Evolutionary conservation across 2,113 vertebrate genomes (phyloP).

Genomic region (Bubo bubo): DNA sequence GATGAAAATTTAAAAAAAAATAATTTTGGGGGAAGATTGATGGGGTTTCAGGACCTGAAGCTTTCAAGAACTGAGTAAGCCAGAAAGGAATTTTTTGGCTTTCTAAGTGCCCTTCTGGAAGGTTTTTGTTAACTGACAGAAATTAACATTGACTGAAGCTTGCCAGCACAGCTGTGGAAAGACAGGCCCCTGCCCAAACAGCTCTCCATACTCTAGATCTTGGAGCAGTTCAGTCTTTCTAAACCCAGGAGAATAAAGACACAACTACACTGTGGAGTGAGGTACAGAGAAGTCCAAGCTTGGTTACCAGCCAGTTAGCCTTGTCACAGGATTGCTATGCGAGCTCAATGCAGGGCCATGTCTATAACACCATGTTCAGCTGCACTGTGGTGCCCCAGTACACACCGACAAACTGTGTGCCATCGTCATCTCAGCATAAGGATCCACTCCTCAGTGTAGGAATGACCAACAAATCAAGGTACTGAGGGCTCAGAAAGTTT

Average conservation of each 20-base stretch:
- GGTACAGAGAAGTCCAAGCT: background rate
- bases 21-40: background rate
- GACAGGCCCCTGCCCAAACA: background rate
- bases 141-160: background rate
- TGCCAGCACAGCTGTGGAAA: slow-evolving; percentile 25
- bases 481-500: background rate
- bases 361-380: rapidly evolving
- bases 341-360: background rate
- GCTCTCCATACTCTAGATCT: background rate
- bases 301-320: background rate
- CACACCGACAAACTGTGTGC: rapidly evolving
- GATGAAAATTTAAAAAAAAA: background rate
- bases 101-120: background rate
- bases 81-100: slow-evolving; percentile 4
- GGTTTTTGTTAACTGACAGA: background rate
- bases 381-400: too few species aligned
- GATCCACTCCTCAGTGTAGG: background rate
- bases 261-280: background rate
- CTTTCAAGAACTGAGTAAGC: background rate
- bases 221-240: background rate
- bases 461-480: background rate
- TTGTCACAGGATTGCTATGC: background rate
- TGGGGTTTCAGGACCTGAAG: background rate
- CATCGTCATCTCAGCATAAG: background rate
- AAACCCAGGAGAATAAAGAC: background rate